phyloP scores from a whole-genome alignment of 2,888 invertebrate species.

The Agriopis marginaria region DNA sequence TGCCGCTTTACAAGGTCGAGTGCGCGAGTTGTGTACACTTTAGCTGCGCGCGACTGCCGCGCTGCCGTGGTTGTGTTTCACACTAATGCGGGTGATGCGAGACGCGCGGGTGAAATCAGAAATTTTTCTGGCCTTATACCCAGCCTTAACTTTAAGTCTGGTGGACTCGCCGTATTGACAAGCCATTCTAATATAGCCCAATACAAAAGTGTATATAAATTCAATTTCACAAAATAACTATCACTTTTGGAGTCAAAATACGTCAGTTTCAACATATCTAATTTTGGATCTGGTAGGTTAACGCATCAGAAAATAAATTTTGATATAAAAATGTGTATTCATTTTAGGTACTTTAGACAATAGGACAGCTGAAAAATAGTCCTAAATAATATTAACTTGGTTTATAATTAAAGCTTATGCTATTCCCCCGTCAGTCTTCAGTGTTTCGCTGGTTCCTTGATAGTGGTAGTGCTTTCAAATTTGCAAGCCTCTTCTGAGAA shows the following conservation, averaged over 20 bases:
- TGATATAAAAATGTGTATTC: not conserved
- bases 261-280: not conserved
- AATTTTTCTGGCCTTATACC: no score
- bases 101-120: no score
- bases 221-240: not conserved
- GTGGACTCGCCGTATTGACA: not conserved
- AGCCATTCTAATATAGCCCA: not conserved
- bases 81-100: no score
- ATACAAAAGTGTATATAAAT: not conserved
- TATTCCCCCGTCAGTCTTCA: slow-evolving; percentile 39
- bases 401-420: slow-evolving; percentile 1
- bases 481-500: slow-evolving; percentile 75
- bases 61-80: no score
- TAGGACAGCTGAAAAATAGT: not conserved
- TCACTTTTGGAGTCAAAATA: not conserved
- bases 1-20: no score
- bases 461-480: slow-evolving; percentile 58
- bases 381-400: slow-evolving; percentile 2
- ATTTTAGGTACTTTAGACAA: not conserved
- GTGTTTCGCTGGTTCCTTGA: slow-evolving; percentile 59
- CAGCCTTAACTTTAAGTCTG: not conserved
- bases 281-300: not conserved
- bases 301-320: not conserved
- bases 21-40: no score
- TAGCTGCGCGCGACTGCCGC: no score